Evolutionary conservation across 2,113 vertebrate species (phyloP).

Genomic region (Syrmaticus mikado): DNA sequence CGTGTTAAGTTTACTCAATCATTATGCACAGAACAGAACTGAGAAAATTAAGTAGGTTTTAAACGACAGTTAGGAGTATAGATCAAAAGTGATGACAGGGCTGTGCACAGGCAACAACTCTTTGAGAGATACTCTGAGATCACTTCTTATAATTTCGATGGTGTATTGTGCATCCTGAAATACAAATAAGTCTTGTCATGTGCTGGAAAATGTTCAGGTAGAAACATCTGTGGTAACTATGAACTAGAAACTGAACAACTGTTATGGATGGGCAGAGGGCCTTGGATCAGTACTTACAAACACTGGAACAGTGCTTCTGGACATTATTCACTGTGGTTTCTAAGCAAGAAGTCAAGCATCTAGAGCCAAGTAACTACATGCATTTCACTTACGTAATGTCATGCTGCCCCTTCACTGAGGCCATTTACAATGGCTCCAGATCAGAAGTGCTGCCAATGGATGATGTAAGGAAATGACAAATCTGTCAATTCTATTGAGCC

Average conservation of each 20-base stretch:
- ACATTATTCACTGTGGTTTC: not conserved
- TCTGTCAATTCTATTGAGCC: not conserved
- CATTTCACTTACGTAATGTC: not conserved
- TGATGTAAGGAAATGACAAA: not conserved
- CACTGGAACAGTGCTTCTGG: not conserved
- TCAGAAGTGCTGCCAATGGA: not conserved
- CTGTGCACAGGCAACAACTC: rapidly evolving
- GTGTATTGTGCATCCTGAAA: not conserved
- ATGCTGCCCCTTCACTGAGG: not conserved
- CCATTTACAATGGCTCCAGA: not conserved
- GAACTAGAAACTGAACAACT: not conserved
- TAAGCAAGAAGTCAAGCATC: not conserved
- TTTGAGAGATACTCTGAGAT: not conserved
- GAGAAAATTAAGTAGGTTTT: not conserved
- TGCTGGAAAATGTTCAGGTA: not conserved
- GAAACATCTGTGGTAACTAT: not conserved
- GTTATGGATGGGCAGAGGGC: not conserved
- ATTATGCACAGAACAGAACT: not conserved
- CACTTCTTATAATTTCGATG: not conserved
- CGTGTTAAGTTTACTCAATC: not conserved
- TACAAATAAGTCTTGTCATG: not conserved
- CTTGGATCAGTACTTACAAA: not conserved
- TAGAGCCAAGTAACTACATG: not conserved
- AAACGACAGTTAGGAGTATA: not conserved
- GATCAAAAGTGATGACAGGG: not conserved